Evolutionary conservation across 2,797 vertebrate species (phyloP), one percentile per base, ranked within the genome.

Genomic region (Cheirogaleus major): DNA sequence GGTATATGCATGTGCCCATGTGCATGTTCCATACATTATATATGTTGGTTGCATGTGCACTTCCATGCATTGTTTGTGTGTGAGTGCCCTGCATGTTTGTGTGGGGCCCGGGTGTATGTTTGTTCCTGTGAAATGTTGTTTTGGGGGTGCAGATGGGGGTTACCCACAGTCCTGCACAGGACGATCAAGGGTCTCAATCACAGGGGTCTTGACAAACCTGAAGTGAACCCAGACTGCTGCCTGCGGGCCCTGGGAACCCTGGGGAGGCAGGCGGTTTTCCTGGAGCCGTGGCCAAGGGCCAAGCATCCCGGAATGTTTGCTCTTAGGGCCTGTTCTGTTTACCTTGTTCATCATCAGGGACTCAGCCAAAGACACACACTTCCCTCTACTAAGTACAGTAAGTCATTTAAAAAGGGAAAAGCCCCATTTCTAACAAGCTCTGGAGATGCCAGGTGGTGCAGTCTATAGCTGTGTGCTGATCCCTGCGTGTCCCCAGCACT

Each of bases 61-160:
- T 20, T 4, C 22, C 1, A 48, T 2, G 25, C 9, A 7, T 0
- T 22, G 25, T 43, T 0, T 38, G 7, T 20, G 6, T 6, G 14
- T 17, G 50, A 43, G 43, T 4, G 45, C 23, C 23, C 3, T 70
- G n/a, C 41, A n/a, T 7, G 43, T 2, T 4, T 22, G 20, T 20
- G 43, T 32, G 1, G 32, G 25, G 30, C 27, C 41, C 12, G 11
- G 11, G 41, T 20, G 30, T 6, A 4, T 1, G 0, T 9, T 27
- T 52, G 69, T 25, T 92, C 30, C 2, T n/a, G 23, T 35, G n/a
- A 78, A 57, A 22, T 48, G 76, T 41, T 48, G 5, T 63, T 23
- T 55, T 65, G 45, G 32, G 6, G 43, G 48, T 43, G 57, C 50
- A 48, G n/a, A 22, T 3, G 1, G 38, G 22, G 57, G 22, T 27